Percentiles rank a stretch among this genome's conserved stretches.
Evolutionary conservation across 2,113 vertebrate genomes (phyloP).

Genomic region (Oncorhynchus keta): DNA sequence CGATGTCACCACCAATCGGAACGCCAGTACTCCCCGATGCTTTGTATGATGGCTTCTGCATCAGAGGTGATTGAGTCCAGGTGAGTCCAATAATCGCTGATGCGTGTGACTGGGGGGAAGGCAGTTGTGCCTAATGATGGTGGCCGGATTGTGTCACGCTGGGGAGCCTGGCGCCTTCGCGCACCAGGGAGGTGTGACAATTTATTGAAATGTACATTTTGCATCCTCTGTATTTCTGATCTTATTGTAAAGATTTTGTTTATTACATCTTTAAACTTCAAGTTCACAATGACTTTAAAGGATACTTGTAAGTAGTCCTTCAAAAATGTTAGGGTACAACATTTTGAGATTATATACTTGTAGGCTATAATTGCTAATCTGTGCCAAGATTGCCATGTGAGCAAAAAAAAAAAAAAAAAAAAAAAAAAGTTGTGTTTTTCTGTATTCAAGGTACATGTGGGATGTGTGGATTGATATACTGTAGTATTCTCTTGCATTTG

Average conservation of each 20-base stretch:
- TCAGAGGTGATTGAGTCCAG: too few species aligned
- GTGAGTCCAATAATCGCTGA: too few species aligned
- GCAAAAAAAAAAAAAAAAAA: too few species aligned
- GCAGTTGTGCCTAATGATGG: conserved; percentile 9
- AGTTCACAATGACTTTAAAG: conserved; percentile 14
- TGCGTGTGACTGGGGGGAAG: too few species aligned
- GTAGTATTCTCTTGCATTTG: not conserved
- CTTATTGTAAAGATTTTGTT: conserved; percentile 26
- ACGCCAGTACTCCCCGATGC: too few species aligned
- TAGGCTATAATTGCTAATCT: conserved; percentile 13
- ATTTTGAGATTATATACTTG: conserved; percentile 22
- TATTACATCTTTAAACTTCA: conserved; percentile 14
- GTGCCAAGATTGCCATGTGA: conserved; percentile 15
- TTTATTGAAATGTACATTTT: conserved; percentile 35
- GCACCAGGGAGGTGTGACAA: too few species aligned
- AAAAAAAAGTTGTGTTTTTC: not conserved
- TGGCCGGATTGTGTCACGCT: conserved; percentile 21
- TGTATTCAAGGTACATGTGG: not conserved
- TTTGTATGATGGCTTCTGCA: too few species aligned
- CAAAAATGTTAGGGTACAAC: conserved; percentile 31
- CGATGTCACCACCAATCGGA: too few species aligned
- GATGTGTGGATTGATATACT: not conserved
- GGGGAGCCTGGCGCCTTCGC: too few species aligned
- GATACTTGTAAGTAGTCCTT: conserved; percentile 17
- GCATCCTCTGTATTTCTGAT: conserved; percentile 30